Percentiles rank a stretch among this genome's conserved stretches.
Evolutionary conservation across 2,888 invertebrate genomes (phyloP).

Genomic region (Sarcophaga subvicina): DNA sequence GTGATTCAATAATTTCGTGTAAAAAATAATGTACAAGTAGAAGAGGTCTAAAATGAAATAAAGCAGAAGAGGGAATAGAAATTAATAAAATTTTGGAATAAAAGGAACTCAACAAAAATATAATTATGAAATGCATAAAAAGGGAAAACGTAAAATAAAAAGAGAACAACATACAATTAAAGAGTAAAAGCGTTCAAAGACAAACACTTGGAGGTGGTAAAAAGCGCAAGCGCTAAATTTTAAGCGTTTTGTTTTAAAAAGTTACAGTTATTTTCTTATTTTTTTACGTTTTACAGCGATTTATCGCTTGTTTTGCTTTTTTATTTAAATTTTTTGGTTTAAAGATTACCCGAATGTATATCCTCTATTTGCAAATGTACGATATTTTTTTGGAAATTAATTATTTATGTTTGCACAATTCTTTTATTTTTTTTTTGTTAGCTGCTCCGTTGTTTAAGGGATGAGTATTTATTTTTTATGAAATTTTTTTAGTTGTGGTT

Average conservation of each 20-base stretch:
- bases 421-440: not conserved
- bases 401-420: not conserved
- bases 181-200: slow-evolving; percentile 10
- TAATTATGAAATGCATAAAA: slow-evolving; percentile 17
- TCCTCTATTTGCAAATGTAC: not conserved
- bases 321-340: not conserved
- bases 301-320: not conserved
- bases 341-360: not conserved
- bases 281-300: slow-evolving; percentile 5
- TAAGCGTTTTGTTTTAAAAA: slow-evolving; percentile 51
- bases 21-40: slow-evolving; percentile 52
- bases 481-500: slow-evolving; percentile 6
- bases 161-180: slow-evolving; percentile 43
- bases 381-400: not conserved
- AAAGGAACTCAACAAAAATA: slow-evolving; percentile 15
- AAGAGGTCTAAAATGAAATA: slow-evolving; percentile 49
- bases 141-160: slow-evolving; percentile 18
- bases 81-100: slow-evolving; percentile 15
- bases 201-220: not conserved
- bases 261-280: slow-evolving; percentile 18
- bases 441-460: not conserved
- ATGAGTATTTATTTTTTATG: slow-evolving; percentile 9
- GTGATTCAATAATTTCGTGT: not conserved
- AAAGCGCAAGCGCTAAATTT: slow-evolving; percentile 63
- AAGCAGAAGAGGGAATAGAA: slow-evolving; percentile 31